These are phyloP conservation scores for Anser cygnoides DNA, from an alignment of 2,113 vertebrate genomes.

Conservation along the genomic window DNA sequence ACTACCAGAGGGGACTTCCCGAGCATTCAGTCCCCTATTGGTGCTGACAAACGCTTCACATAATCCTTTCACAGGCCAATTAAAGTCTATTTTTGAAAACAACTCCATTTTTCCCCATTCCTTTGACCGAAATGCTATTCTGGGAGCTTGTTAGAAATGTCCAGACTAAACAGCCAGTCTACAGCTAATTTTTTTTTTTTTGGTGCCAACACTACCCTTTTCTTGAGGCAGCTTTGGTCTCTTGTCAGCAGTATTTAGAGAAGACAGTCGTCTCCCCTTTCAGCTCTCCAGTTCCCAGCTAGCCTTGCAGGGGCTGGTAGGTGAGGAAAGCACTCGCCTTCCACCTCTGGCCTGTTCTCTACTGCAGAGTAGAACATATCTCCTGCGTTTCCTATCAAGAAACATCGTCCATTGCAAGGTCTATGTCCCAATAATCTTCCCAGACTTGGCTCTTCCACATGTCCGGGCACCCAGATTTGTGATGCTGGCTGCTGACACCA, in stretches of 20 bases:
- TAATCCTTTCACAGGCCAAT: background rate
- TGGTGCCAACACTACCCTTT: background rate
- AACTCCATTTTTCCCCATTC: background rate
- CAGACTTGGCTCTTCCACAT: background rate
- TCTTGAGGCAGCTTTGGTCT: background rate
- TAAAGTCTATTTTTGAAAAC: background rate
- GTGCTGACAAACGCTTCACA: background rate
- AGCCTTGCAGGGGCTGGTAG: background rate
- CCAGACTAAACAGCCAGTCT: background rate
- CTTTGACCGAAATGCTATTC: background rate
- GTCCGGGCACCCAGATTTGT: background rate
- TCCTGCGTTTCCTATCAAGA: background rate
- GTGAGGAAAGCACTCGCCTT: background rate
- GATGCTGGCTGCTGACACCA: background rate
- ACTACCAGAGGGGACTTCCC: background rate
- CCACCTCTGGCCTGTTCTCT: background rate
- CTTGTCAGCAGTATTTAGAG: background rate
- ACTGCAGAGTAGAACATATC: background rate
- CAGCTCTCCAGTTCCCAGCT: background rate
- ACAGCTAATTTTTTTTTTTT: background rate
- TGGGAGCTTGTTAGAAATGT: background rate
- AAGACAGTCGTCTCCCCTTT: background rate
- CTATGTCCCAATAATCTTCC: background rate
- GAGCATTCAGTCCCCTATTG: background rate
- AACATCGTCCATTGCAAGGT: background rate